Conservation (phyloP, 2,113 vertebrate species). For the Catharus fuscescens region DNA sequence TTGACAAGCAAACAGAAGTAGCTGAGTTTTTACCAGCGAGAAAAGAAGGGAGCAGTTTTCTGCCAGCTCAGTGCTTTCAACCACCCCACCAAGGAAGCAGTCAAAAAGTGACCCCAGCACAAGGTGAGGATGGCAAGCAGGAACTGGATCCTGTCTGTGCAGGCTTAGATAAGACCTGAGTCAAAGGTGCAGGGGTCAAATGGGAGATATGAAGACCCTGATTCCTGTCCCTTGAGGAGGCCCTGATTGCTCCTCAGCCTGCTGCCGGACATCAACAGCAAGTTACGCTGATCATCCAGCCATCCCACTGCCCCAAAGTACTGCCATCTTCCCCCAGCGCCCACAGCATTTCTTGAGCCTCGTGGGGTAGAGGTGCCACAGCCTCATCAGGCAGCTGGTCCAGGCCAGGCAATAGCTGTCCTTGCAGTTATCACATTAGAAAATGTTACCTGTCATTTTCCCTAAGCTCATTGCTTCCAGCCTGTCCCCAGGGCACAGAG, state of each 20-base stretch:
- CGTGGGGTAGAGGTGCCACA: not conserved
- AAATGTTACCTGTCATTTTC: not conserved
- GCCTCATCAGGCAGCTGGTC: not conserved
- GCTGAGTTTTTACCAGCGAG: not conserved
- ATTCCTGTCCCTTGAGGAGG: not conserved
- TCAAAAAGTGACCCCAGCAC: not conserved
- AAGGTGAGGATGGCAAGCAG: not conserved
- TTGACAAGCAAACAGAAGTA: not conserved
- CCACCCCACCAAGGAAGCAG: fast-evolving
- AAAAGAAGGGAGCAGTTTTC: not conserved
- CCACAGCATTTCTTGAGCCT: not conserved
- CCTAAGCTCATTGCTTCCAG: not conserved
- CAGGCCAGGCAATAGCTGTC: not conserved
- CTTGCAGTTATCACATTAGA: not conserved
- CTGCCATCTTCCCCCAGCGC: not conserved
- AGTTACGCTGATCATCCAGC: not conserved
- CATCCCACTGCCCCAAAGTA: not conserved
- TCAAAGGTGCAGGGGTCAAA: not conserved
- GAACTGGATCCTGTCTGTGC: not conserved
- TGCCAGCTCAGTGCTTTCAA: not conserved
- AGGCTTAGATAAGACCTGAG: not conserved
- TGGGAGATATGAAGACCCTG: not conserved
- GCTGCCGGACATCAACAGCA: fast-evolving
- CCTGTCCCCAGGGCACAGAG: not conserved
- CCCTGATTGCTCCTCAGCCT: not conserved